Percentiles rank a stretch among this genome's conserved stretches.
phyloP scores from a whole-genome alignment of 1,140 invertebrate species.

The Anastatus disparis region DNA sequence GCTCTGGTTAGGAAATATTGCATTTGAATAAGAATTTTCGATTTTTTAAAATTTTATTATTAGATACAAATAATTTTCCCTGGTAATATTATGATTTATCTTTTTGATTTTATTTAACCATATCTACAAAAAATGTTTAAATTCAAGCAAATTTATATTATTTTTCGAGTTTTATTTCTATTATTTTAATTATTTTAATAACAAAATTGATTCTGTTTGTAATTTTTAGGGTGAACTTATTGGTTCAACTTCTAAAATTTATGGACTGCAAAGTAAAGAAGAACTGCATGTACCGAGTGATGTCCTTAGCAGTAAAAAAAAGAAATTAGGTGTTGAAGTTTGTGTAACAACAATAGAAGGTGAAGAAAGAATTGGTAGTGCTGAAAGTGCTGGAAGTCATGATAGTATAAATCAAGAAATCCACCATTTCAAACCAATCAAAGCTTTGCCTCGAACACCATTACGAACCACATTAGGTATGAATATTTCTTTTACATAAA shows the following conservation, averaged over 20 bases:
- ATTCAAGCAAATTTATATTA: too few relatives aligned
- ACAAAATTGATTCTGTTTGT: too few relatives aligned
- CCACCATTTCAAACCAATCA: constrained; percentile 71
- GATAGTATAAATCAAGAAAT: constrained; percentile 72
- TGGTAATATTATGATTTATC: too few relatives aligned
- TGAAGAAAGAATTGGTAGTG: constrained; percentile 59
- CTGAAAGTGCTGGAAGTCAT: constrained; percentile 66
- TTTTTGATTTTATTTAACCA: too few relatives aligned
- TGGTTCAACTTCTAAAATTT: constrained; percentile 58
- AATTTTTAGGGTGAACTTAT: constrained; percentile 48
- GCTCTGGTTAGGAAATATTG: constrained; percentile 24
- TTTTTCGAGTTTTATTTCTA: too few relatives aligned
- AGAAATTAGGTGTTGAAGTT: constrained; percentile 60
- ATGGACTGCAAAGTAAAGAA: constrained; percentile 65
- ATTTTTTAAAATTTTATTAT: neutral
- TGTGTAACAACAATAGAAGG: constrained; percentile 55
- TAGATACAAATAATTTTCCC: neutral
- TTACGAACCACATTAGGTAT: constrained; percentile 59
- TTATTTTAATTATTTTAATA: too few relatives aligned
- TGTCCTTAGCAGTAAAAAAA: constrained; percentile 64
- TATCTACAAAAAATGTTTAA: too few relatives aligned
- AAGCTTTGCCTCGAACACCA: constrained; percentile 66
- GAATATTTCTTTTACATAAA: constrained; percentile 13
- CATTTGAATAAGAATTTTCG: neutral
- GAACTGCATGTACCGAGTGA: constrained; percentile 69